These are phyloP conservation scores for Orchestia grillus DNA, from an alignment of 1,140 invertebrate genomes.

Conservation along the genomic window DNA sequence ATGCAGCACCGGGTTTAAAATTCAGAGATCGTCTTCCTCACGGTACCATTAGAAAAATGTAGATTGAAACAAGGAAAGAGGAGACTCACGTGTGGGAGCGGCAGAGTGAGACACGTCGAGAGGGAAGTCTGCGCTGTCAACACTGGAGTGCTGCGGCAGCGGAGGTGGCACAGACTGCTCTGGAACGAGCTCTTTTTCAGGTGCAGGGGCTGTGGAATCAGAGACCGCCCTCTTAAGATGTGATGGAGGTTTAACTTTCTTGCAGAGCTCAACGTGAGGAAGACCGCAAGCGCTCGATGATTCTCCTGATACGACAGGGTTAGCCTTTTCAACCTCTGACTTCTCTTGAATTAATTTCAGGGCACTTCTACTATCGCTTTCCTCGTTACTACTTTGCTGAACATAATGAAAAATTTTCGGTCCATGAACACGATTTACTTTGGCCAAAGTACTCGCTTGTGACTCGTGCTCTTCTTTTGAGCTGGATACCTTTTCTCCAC, in stretches of 20 bases:
- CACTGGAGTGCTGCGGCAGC: neutral
- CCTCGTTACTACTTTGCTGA: neutral
- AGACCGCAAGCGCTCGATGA: neutral
- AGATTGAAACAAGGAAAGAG: neutral
- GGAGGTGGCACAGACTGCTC: neutral
- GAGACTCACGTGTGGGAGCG: neutral
- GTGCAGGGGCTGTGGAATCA: neutral
- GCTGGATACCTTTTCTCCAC: neutral
- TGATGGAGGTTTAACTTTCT: neutral
- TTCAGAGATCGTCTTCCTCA: no score
- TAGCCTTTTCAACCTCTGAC: neutral
- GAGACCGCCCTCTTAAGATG: neutral
- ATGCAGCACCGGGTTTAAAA: no score
- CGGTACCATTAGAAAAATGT: no score
- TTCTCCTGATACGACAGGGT: neutral
- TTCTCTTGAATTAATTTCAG: neutral
- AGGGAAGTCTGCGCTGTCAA: conserved; percentile 29
- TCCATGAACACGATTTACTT: neutral
- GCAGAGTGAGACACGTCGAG: neutral
- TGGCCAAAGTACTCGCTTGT: neutral
- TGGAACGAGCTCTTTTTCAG: neutral
- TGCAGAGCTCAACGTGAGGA: neutral
- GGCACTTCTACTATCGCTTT: no score
- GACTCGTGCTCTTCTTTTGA: neutral
- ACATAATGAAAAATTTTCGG: neutral